Conservation (phyloP, 53 echinoderm and acorn worm genomes). For the Stichopus horrens region DNA sequence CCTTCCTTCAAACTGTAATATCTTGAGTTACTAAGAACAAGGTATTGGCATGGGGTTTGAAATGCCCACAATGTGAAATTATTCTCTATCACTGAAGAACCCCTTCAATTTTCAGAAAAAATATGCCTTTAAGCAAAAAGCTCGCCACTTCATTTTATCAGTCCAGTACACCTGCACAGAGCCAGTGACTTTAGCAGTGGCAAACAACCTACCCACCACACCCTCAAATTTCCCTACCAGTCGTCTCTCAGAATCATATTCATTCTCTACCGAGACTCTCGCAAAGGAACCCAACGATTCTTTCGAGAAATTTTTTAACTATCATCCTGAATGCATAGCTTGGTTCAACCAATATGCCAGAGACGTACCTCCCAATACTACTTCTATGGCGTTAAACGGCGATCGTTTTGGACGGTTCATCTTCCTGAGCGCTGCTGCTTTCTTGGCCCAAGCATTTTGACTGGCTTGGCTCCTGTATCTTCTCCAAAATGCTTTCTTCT, state of each 20-base stretch:
- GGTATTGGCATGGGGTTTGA: no score
- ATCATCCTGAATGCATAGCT: background rate
- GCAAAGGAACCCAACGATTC: background rate
- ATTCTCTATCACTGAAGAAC: no score
- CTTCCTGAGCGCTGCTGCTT: background rate
- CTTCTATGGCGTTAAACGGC: background rate
- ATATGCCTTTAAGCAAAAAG: no score
- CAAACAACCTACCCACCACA: background rate
- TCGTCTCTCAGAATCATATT: background rate
- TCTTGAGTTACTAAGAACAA: no score
- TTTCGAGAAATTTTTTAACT: background rate
- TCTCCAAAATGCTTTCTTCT: background rate
- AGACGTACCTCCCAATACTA: conserved; percentile 9
- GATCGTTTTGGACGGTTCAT: background rate
- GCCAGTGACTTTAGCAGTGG: no score
- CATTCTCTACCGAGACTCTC: background rate
- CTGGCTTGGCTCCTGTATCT: background rate
- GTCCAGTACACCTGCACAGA: no score
- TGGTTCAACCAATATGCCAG: background rate
- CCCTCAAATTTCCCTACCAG: background rate
- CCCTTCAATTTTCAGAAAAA: no score
- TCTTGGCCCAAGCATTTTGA: background rate
- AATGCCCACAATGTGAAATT: no score
- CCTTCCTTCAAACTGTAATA: no score
- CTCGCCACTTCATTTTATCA: no score